Percentiles rank a stretch among this genome's conserved stretches.
Evolutionary conservation across 2,888 invertebrate genomes (phyloP).

Genomic region (Oscheius sp.): DNA sequence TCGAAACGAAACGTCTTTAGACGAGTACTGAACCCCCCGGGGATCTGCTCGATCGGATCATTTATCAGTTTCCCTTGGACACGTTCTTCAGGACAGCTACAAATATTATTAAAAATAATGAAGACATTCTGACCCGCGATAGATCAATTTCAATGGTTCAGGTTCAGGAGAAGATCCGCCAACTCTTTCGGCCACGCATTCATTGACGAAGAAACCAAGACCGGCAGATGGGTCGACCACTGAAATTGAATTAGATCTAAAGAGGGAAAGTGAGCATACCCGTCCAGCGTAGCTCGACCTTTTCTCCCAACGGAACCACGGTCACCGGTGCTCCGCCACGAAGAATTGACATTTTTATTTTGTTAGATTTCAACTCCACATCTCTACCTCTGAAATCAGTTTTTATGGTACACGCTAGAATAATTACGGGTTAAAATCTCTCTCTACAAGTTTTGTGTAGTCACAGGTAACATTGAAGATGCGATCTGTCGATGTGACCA

Average conservation of each 20-base stretch:
- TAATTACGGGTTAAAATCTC: constrained; percentile 18
- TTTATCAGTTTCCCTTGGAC: constrained; percentile 64
- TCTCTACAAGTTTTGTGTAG: constrained; percentile 60
- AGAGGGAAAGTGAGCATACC: too few species aligned
- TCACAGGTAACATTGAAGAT: constrained; percentile 72
- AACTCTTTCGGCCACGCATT: constrained; percentile 70
- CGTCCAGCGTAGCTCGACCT: constrained; percentile 65
- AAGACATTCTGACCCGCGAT: constrained; percentile 59
- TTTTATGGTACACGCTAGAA: neutral
- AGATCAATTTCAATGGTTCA: constrained; percentile 67
- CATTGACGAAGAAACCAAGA: constrained; percentile 69
- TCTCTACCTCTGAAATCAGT: constrained; percentile 36
- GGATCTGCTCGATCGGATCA: constrained; percentile 56
- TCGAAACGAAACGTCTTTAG: constrained; percentile 72
- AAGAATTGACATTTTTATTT: constrained; percentile 67
- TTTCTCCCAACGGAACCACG: constrained; percentile 66
- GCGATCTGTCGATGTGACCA: constrained; percentile 70
- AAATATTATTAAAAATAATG: constrained; percentile 20
- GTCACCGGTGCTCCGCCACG: constrained; percentile 63
- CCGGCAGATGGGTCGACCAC: constrained; percentile 45
- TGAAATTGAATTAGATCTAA: constrained; percentile 12
- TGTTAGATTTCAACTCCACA: constrained; percentile 49
- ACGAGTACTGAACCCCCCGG: constrained; percentile 63
- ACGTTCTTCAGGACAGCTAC: constrained; percentile 69
- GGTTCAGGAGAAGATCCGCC: constrained; percentile 68